Base-by-base conservation (phyloP, 2,888 invertebrate genomes). In the Pristionchus maxplancki region DNA sequence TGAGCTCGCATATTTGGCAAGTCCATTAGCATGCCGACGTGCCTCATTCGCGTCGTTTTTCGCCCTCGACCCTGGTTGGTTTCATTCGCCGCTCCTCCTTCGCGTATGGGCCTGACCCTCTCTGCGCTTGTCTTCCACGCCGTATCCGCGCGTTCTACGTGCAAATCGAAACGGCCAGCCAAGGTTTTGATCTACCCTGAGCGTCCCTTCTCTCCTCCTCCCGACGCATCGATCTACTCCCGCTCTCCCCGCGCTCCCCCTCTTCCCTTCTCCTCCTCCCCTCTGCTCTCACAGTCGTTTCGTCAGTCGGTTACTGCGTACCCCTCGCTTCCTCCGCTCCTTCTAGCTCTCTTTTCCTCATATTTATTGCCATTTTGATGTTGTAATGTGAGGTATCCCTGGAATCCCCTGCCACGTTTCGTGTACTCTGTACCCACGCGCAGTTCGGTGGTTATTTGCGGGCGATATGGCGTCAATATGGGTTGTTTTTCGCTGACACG, bases 181-280 rank as follows among this genome's bases (percentile, higher is more conserved):
- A 48, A 78, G 78, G 78, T 40, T 44, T 44, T 78, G 78, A 78
- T n/a, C 78, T 78, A 78, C 44, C 78, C 44, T 15, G 34, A 24
- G 9, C 15, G 13, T 53, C 20, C 82, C 82, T 83, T n/a, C 34
- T 44, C 48, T 48, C 28, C 67, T 24, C 64, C 67, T 34, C 71
- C 34, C 48, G 17, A 6, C 37, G 28, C 53, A 50, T 83, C 82
- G 78, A 78, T 78, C 82, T 53, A 34, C 82, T 34, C 82, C 53
- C 82, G 50, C 82, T 83, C 82, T 81, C 44, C 81, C 28, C 13
- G 31, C 53, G 13, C 82, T 31, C 53, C 50, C 53, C 82, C 53
- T 81, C 44, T 37, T n/a, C 81, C 81, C 31, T 24, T 31, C 81
- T 48, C 31, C 24, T 31, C 81, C 24, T 31, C 13, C 34, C 34